Evolutionary conservation across 2,888 invertebrate genomes (phyloP).

Genomic region (Saturnia pavonia): DNA sequence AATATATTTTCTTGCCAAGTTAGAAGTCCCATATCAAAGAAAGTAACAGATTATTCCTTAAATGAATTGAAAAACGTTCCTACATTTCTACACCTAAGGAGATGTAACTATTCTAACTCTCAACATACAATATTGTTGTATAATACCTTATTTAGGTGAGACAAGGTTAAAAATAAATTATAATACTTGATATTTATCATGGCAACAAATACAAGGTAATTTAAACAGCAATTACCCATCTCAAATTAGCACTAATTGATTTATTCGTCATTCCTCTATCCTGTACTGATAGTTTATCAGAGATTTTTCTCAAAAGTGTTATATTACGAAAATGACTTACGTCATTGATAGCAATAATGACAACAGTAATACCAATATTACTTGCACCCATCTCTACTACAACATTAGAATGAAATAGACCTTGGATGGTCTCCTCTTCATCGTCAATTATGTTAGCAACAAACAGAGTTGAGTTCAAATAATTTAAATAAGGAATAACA

Average conservation of each 20-base stretch:
- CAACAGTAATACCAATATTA: slow-evolving; percentile 91
- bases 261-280: background rate
- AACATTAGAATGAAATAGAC: slow-evolving; percentile 84
- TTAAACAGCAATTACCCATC: background rate
- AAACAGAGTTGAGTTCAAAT: slow-evolving; percentile 85
- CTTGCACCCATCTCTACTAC: slow-evolving; percentile 84
- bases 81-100: too few relatives aligned
- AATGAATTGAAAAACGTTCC: too few relatives aligned
- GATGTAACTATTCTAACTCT: too few relatives aligned
- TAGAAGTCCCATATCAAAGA: too few relatives aligned
- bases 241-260: background rate
- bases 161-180: too few relatives aligned
- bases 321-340: slow-evolving; percentile 47
- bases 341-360: slow-evolving; percentile 70
- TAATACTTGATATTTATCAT: too few relatives aligned
- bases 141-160: too few relatives aligned
- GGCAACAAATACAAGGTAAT: too few relatives aligned
- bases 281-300: background rate
- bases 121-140: too few relatives aligned
- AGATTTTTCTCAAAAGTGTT: background rate
- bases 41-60: too few relatives aligned
- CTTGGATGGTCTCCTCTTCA: slow-evolving; percentile 85
- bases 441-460: slow-evolving; percentile 88
- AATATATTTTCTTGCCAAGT: too few relatives aligned
- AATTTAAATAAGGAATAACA: slow-evolving; percentile 86